Evolutionary conservation across 2,113 vertebrate genomes (phyloP).

Genomic region (Cynopterus brachyotis): DNA sequence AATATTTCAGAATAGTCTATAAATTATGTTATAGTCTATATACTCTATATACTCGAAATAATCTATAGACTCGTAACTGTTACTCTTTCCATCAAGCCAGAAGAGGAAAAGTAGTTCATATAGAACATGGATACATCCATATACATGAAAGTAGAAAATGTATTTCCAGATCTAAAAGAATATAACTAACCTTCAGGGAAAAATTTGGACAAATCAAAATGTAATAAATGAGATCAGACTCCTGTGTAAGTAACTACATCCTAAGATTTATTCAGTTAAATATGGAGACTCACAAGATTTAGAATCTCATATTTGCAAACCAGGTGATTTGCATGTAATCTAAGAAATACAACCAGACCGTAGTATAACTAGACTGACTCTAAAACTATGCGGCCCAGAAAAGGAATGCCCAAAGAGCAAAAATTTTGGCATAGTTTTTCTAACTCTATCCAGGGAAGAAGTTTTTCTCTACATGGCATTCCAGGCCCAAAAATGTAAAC

Average conservation of each 20-base stretch:
- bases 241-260: neutral
- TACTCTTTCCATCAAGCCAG: neutral
- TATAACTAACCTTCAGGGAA: neutral
- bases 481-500: neutral
- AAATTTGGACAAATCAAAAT: slow-evolving; percentile 19
- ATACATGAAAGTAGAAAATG: neutral
- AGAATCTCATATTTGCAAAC: neutral
- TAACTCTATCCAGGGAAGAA: neutral
- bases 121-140: neutral
- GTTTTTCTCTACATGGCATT: neutral
- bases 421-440: neutral
- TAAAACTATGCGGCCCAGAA: neutral
- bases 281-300: neutral
- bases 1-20: neutral
- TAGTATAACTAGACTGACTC: neutral
- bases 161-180: neutral
- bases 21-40: neutral
- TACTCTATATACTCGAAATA: neutral
- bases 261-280: neutral
- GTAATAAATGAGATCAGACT: neutral
- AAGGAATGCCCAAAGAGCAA: neutral
- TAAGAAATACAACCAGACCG: slow-evolving; percentile 7
- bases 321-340: neutral
- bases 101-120: slow-evolving; percentile 2
- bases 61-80: neutral